Evolutionary conservation across 2,888 invertebrate genomes (phyloP).

Genomic region (Macaria liturata): DNA sequence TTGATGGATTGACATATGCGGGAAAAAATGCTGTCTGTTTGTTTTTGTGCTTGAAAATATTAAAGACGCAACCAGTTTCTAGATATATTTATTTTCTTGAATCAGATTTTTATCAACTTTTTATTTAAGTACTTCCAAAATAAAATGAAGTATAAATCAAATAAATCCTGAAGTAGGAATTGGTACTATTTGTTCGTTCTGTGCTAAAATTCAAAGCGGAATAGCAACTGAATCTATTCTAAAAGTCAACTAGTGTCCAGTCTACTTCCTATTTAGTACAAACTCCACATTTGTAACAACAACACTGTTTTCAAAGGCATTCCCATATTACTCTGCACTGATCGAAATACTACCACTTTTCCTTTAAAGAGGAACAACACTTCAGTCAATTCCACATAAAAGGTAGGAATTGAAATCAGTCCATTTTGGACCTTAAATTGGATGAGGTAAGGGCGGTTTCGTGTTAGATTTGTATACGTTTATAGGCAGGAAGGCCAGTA

Average conservation of each 20-base stretch:
- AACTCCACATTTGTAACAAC: conserved; percentile 5
- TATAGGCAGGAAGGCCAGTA: too few species aligned
- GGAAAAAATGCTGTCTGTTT: neutral
- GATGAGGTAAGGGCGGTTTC: neutral
- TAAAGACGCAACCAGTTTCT: neutral
- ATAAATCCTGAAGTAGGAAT: too few species aligned
- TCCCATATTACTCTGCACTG: conserved; percentile 16
- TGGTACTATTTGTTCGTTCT: too few species aligned
- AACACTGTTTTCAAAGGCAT: neutral
- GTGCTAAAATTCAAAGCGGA: too few species aligned
- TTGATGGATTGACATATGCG: conserved; percentile 7
- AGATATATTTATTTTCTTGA: too few species aligned
- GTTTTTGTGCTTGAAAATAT: neutral
- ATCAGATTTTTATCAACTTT: too few species aligned
- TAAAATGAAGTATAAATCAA: too few species aligned
- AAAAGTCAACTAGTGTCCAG: too few species aligned
- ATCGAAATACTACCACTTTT: conserved; percentile 10
- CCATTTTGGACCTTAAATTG: conserved; percentile 1
- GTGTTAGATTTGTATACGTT: neutral
- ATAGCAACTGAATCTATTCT: too few species aligned
- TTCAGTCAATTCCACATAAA: conserved; percentile 10
- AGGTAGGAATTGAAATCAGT: neutral
- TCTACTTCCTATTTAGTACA: too few species aligned
- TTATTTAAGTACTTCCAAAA: too few species aligned
- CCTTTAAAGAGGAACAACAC: conserved; percentile 13